These are phyloP conservation scores for Daktulosphaira vitifoliae DNA, from an alignment of 1,140 invertebrate species.

Conservation along the genomic window DNA sequence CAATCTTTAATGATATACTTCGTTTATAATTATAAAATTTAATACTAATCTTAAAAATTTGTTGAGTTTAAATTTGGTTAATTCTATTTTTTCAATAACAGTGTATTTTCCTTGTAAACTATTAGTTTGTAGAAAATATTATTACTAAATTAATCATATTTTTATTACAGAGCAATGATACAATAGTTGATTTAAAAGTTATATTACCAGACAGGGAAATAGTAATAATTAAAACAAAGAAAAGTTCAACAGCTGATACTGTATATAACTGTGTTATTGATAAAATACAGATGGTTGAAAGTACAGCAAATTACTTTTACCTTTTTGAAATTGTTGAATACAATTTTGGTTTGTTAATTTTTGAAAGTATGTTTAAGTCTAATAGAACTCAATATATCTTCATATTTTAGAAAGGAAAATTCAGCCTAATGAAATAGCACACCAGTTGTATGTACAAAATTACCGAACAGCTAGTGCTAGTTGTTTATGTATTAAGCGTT, in stretches of 20 bases:
- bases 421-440: constrained; percentile 86
- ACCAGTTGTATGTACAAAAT: constrained; percentile 97
- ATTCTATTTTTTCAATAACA: no score
- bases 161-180: constrained; percentile 55
- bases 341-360: constrained; percentile 67
- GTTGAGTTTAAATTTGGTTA: no score
- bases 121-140: no score
- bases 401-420: constrained; percentile 76
- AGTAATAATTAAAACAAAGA: constrained; percentile 82
- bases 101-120: no score
- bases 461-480: constrained; percentile 97
- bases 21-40: no score
- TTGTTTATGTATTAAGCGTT: constrained; percentile 86
- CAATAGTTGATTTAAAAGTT: constrained; percentile 89
- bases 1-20: no score
- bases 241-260: constrained; percentile 80
- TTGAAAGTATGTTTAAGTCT: constrained; percentile 53
- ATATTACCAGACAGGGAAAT: constrained; percentile 63
- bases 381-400: no score
- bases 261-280: constrained; percentile 85
- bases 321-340: constrained; percentile 97
- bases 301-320: constrained; percentile 85
- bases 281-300: constrained; percentile 70
- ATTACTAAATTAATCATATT: no score
- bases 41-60: no score